These are phyloP conservation scores for Myotis brandtii DNA, from an alignment of 2,113 vertebrate species.

Conservation along the genomic window DNA sequence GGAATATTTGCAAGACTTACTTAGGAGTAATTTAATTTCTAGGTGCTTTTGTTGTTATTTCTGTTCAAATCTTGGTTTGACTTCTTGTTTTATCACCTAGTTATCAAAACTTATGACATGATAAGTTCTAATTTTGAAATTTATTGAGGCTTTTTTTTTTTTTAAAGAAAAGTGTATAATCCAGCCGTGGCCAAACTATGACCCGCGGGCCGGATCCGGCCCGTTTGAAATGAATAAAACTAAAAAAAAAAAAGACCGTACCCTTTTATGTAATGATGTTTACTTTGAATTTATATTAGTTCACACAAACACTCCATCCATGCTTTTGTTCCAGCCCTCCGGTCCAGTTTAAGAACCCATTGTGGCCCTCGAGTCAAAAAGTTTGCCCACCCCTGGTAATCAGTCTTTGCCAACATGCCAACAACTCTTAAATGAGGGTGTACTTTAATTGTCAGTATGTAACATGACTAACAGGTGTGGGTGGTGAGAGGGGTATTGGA, in stretches of 20 bases:
- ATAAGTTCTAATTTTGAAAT: not conserved
- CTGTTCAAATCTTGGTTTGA: not conserved
- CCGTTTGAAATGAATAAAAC: too few species aligned
- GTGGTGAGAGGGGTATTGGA: not conserved
- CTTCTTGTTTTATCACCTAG: not conserved
- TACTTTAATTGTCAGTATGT: not conserved
- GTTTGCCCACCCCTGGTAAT: too few species aligned
- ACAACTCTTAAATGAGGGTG: not conserved
- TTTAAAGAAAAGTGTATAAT: not conserved
- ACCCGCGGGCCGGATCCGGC: too few species aligned
- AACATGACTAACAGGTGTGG: not conserved
- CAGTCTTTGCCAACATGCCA: not conserved
- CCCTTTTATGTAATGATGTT: too few species aligned
- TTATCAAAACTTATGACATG: not conserved
- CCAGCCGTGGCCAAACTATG: too few species aligned
- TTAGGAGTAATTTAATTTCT: slow-evolving; percentile 1
- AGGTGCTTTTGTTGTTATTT: not conserved
- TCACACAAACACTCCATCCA: too few species aligned
- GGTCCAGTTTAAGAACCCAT: too few species aligned
- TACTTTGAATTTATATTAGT: too few species aligned
- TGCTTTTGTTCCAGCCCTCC: too few species aligned
- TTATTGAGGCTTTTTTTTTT: not conserved
- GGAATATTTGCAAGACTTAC: not conserved
- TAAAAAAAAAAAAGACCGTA: too few species aligned
- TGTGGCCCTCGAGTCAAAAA: too few species aligned